Base-by-base conservation (phyloP, 2,888 invertebrate genomes). In the Oligia latruncula region DNA sequence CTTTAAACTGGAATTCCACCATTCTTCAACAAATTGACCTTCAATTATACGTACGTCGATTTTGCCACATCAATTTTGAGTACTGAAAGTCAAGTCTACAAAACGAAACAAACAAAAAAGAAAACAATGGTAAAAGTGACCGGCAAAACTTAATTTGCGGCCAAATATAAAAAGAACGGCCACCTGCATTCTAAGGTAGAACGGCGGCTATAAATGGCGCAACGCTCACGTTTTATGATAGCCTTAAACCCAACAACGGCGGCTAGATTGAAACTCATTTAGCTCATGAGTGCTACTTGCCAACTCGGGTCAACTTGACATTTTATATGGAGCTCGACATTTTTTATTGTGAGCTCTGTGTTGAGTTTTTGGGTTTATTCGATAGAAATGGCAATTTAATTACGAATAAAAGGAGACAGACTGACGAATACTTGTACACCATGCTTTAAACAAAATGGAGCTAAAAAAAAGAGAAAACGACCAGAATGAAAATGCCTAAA, bases 251-350 rank as follows among this genome's bases (percentile, higher is more conserved):
- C 92, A 92, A 94, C 93, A 94, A 93, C 93, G 89, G 93, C 90
- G 87, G 90, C 91, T 91, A 92, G 93, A 94, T 94, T 94, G 93
- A 92, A 94, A 93, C 93, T 93, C 94, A 92, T 94, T 94, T 93
- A 93, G 92, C 89, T 92, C 91, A 91, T 90, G 91, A 94, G 93
- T 89, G 90, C 91, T 90, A 86, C 88, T 91, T 88, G 81, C 77
- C 49, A 58, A 75, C 72, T 73, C 52, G 67, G 82, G 82, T 73
- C 74, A 86, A 82, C 85, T 82, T 86, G 80, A 89, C 87, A 82
- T 87, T 85, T 83, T 85, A 87, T 90, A 81, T 86, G 77, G 60
- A 55, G 75, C 82, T 74, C 76, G 80, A 79, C 76, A 70, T 72
- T 73, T 85, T 82, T 78, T 73, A 70, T 71, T 71, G 43, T 17